Percentiles rank a stretch among this genome's conserved stretches.
These are phyloP conservation scores for Cygnus olor DNA, from an alignment of 2,797 vertebrate species.

Conservation along the genomic window DNA sequence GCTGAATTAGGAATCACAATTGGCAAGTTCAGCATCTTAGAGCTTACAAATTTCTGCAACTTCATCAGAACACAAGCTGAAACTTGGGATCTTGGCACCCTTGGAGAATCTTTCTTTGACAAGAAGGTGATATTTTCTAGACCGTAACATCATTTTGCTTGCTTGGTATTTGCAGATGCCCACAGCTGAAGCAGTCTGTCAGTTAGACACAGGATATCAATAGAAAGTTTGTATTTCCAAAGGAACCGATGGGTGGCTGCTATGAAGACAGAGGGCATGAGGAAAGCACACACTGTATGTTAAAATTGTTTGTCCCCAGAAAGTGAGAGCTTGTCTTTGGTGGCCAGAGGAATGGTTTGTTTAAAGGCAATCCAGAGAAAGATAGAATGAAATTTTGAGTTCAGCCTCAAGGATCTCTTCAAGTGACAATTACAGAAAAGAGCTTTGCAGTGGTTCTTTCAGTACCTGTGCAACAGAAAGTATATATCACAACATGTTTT, in stretches of 20 bases:
- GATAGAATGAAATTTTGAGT: neutral
- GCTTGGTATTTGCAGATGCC: neutral
- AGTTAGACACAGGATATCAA: neutral
- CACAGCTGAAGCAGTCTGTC: neutral
- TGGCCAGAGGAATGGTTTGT: neutral
- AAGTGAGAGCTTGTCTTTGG: neutral
- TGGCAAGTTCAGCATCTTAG: neutral
- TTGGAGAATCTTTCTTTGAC: neutral
- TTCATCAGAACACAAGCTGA: neutral
- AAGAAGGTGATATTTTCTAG: neutral
- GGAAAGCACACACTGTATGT: neutral
- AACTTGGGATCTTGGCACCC: neutral
- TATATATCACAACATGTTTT: neutral
- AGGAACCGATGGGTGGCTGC: neutral
- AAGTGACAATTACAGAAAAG: neutral
- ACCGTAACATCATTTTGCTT: neutral
- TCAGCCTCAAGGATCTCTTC: neutral
- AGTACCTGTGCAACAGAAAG: neutral
- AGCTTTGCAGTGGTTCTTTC: neutral
- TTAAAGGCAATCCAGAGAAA: neutral
- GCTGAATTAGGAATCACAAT: neutral
- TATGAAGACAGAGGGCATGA: neutral
- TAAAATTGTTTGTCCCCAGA: neutral
- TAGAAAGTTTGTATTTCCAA: neutral
- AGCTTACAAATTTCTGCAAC: neutral